A percentile compares a stretch with the other conserved stretches of the same genome.
Conservation (phyloP, 1,140 invertebrate genomes). For the Eriocheir sinensis region DNA sequence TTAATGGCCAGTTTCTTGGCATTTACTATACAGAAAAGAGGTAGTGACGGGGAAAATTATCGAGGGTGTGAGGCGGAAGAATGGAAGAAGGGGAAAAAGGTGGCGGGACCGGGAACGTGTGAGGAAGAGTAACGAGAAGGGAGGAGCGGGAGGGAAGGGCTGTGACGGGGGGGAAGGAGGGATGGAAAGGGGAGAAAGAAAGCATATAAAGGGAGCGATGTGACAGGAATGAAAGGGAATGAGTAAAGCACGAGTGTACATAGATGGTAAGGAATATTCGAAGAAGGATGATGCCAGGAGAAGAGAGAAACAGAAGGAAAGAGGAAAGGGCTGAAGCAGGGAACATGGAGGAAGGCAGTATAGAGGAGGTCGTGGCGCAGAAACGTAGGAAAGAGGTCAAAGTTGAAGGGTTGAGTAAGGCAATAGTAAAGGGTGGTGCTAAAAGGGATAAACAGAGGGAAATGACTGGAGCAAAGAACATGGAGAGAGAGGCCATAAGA, state of each 20-base stretch:
- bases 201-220: neutral
- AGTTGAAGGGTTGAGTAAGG: too few relatives aligned
- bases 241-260: neutral
- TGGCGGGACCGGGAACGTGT: neutral
- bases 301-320: neutral
- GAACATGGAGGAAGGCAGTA: neutral
- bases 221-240: neutral
- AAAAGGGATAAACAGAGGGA: too few relatives aligned
- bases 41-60: neutral
- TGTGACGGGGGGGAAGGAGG: neutral
- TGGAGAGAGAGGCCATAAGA: too few relatives aligned
- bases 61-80: neutral
- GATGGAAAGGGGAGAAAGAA: neutral
- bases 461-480: too few relatives aligned
- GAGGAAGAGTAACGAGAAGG: neutral
- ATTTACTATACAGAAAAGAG: too few relatives aligned
- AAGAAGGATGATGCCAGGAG: neutral
- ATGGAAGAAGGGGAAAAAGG: constrained; percentile 9
- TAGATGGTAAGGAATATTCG: neutral
- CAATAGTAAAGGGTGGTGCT: too few relatives aligned
- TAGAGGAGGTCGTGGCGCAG: neutral
- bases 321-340: neutral
- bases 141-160: neutral
- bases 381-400: too few relatives aligned
- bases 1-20: too few relatives aligned